Base-by-base conservation (phyloP, 92 coral and sea anemone genomes). In the Virgularia gustaviana region DNA sequence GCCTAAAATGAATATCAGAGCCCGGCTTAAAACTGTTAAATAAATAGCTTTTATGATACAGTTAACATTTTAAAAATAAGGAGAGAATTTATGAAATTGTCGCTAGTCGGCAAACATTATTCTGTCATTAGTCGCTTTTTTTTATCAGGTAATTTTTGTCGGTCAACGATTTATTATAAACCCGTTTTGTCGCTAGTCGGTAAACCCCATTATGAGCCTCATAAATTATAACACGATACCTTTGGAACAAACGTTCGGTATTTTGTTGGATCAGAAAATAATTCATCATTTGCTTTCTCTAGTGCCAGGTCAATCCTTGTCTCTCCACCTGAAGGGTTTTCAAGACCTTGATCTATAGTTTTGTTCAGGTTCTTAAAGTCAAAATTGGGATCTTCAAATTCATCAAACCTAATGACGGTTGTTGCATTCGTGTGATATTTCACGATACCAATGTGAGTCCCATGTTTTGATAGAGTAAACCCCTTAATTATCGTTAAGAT, bases 271-370 rank as follows among this genome's bases (percentile, higher is more conserved):
- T 68, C 75, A 45, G 75, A 68, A 34, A 68, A 68, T 35, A 68
- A 68, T 33, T 68, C 75, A 15, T 68, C 18, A 42, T 68, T 61
- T 11, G 75, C 75, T 68, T 68, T 68, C 32, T 31, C 45, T 30
- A 68, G 23, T 18, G 75, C 75, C 10, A 68, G 61, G 31, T 68
- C 75, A 68, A 68, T 68, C 38, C 75, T 49, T 32, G 75, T 68
- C 13, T 0, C 23, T 32, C 75, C 75, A 13, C 61, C 75, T 0
- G 35, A 35, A 4, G 75, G 75, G 33, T 10, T 7, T 49, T 53
- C 60, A 49, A 68, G 75, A 10, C 42, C 75, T 45, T 68, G 41
- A 19, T 55, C 11, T 9, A 68, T 27, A 8, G 75, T 68, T 19
- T 68, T 27, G 55, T 68, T 68, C 30, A 68, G 58, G 23, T 30